Base-by-base conservation (phyloP, 2,113 vertebrate genomes). In the Balaeniceps rex region DNA sequence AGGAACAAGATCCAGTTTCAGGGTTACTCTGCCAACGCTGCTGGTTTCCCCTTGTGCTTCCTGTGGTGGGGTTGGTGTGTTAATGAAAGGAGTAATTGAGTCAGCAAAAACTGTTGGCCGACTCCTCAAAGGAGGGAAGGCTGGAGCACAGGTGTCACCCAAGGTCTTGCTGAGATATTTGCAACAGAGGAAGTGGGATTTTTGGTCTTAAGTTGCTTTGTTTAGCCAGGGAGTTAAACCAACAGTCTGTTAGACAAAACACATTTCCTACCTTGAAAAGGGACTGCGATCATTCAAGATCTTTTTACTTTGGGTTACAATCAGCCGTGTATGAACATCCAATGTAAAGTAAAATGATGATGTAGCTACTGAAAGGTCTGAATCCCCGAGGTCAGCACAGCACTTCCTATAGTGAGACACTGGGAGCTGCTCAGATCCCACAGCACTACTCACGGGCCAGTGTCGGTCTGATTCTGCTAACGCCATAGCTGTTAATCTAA, bases 361-460 rank as follows among this genome's bases (percentile, higher is more conserved):
- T 51, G 28, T 28, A 86, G 55, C 24, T 52, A 21, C 29, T 47
- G 51, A 63, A 69, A 55, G 74, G 21, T 40, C 54, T 64, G 28
- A 72, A 61, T 12, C 23, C n/a, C 38, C 33, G 46, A 34, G 10
- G 51, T 75, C 33, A 79, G 26, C 76, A 55, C 21, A 84, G 47
- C 42, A 69, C 29, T 87, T 90, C 34, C 44, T 23, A 9, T 0
- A 52, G 38, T 9, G 34, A 70, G 22, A 46, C 60, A 36, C 5
- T 4, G 22, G 51, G 42, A 92, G 42, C 69, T 58, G 64, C 46
- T 92, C 68, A 83, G 29, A 77, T 14, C 60, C 34, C 38, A 28
- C 17, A 60, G 64, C 55, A 55, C 9, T 29, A 26, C 36, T 28
- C 42, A 28, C 0, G 0, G 40, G 54, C 0, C 3, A 42, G 16